Percentiles rank a stretch among this genome's conserved stretches.
Evolutionary conservation across 1,140 invertebrate species (phyloP).

Genomic region (Nymphalis io): DNA sequence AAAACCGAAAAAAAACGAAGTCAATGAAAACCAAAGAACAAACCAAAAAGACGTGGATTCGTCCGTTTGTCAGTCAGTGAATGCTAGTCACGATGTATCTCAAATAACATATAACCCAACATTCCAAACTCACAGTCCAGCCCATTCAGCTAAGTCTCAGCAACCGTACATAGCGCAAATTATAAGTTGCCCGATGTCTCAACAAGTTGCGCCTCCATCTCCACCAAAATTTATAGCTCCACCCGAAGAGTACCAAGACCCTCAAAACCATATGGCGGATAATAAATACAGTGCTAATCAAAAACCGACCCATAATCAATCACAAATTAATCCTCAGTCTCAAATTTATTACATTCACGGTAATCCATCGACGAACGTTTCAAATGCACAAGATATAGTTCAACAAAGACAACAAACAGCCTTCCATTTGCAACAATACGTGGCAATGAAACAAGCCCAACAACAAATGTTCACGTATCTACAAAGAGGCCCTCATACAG

Average conservation of each 20-base stretch:
- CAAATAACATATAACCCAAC: conserved; percentile 80
- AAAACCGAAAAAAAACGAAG: conserved; percentile 71
- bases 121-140: conserved; percentile 80
- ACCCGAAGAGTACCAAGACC: conserved; percentile 74
- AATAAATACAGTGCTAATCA: conserved; percentile 55
- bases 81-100: conserved; percentile 66
- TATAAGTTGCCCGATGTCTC: conserved; percentile 76
- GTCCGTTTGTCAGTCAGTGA: conserved; percentile 31
- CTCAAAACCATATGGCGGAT: conserved; percentile 63
- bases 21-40: conserved; percentile 64
- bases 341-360: conserved; percentile 78
- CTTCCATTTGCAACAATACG: conserved; percentile 77
- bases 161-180: conserved; percentile 79
- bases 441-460: conserved; percentile 80
- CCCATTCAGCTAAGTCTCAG: conserved; percentile 66
- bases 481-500: conserved; percentile 69
- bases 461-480: conserved; percentile 76
- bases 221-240: conserved; percentile 76
- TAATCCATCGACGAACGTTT: conserved; percentile 48
- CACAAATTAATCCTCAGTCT: conserved; percentile 62
- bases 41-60: conserved; percentile 62
- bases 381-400: conserved; percentile 54
- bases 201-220: conserved; percentile 71
- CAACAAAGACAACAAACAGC: conserved; percentile 78
- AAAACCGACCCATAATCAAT: conserved; percentile 48